Percentiles rank a stretch among this genome's conserved stretches.
Evolutionary conservation across 2,113 vertebrate species (phyloP).

Genomic region (Triplophysa tibetana): DNA sequence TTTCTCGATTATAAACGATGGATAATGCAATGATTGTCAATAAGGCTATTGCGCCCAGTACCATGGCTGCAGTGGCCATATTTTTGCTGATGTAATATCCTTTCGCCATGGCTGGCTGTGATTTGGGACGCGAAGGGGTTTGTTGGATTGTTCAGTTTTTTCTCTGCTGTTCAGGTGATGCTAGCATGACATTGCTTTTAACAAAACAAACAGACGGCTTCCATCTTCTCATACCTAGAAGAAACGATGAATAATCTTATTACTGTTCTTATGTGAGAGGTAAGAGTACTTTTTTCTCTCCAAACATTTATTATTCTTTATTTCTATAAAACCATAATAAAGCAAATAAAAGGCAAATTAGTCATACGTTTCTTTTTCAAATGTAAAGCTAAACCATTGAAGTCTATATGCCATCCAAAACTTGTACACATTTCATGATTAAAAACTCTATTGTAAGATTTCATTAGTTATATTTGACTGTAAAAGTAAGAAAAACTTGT

Average conservation of each 20-base stretch:
- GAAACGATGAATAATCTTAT: not conserved
- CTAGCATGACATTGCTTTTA: slow-evolving; percentile 17
- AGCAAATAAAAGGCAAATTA: no score
- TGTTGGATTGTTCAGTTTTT: not conserved
- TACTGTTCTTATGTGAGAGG: no score
- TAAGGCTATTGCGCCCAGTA: slow-evolving; percentile 69
- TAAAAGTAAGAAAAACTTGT: no score
- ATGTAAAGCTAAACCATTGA: no score
- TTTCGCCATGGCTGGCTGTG: slow-evolving; percentile 77
- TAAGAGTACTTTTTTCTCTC: no score
- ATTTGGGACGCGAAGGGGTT: slow-evolving; percentile 17
- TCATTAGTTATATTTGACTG: no score
- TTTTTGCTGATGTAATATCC: slow-evolving; percentile 86
- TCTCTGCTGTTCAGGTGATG: slow-evolving; percentile 6
- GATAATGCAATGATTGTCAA: slow-evolving; percentile 84
- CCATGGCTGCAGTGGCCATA: slow-evolving; percentile 68
- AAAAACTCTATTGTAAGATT: no score
- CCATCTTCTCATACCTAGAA: slow-evolving; percentile 30
- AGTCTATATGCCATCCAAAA: no score
- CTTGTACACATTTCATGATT: no score
- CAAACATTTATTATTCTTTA: no score
- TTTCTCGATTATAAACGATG: slow-evolving; percentile 81
- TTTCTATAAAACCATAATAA: no score
- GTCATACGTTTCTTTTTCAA: no score
- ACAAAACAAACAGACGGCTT: not conserved